phyloP scores from a whole-genome alignment of 2,888 invertebrate genomes.

The Ennomos fuscantarius region DNA sequence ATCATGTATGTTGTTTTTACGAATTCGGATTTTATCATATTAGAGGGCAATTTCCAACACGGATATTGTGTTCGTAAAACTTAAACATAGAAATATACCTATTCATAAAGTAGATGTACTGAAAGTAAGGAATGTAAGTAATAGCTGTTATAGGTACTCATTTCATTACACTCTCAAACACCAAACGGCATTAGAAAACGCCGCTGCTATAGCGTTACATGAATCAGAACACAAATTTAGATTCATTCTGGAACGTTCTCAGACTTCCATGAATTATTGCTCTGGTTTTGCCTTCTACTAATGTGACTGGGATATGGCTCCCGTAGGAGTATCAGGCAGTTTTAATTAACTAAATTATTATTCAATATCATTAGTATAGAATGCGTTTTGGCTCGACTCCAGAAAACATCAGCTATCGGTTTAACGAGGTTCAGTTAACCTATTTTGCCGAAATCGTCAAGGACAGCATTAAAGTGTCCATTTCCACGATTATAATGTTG shows the following conservation, averaged over 20 bases:
- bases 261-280: constrained; percentile 50
- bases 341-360: constrained; percentile 67
- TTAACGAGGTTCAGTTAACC: constrained; percentile 68
- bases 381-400: constrained; percentile 63
- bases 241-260: constrained; percentile 56
- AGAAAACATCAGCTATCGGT: constrained; percentile 58
- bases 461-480: constrained; percentile 47
- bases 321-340: constrained; percentile 43
- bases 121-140: too few relatives aligned
- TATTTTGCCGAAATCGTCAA: constrained; percentile 61
- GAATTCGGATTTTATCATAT: too few relatives aligned
- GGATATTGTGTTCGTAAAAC: too few relatives aligned
- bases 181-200: constrained; percentile 45
- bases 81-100: too few relatives aligned
- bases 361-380: constrained; percentile 61
- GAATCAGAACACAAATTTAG: constrained; percentile 68
- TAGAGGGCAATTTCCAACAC: too few relatives aligned
- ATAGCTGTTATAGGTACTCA: neutral
- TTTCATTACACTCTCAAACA: constrained; percentile 24
- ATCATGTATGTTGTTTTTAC: too few relatives aligned
- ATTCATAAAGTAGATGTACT: too few relatives aligned
- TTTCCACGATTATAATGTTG: constrained; percentile 10
- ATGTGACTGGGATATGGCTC: constrained; percentile 32
- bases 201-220: constrained; percentile 54
- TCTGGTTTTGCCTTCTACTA: constrained; percentile 42